These are phyloP conservation scores for Engystomops pustulosus DNA, from an alignment of 2,113 vertebrate species.

Conservation along the genomic window DNA sequence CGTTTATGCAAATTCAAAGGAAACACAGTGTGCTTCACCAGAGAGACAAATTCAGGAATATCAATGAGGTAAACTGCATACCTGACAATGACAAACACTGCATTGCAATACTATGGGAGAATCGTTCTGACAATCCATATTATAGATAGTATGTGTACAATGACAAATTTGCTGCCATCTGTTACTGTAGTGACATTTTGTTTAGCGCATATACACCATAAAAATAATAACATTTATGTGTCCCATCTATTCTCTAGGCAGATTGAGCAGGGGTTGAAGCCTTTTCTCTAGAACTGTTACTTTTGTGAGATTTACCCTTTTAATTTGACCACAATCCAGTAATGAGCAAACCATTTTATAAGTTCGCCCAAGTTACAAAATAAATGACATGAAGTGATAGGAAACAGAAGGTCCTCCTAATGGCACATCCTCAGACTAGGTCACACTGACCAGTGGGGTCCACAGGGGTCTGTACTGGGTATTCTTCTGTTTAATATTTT, in stretches of 20 bases:
- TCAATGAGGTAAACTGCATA: constrained; percentile 16
- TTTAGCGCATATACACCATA: neutral
- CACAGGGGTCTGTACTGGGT: too few species aligned
- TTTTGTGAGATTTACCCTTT: too few species aligned
- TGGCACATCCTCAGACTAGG: too few species aligned
- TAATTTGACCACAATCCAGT: too few species aligned
- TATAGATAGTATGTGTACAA: neutral
- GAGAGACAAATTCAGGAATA: constrained; percentile 24
- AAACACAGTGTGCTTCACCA: constrained; percentile 37
- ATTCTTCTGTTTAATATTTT: too few species aligned
- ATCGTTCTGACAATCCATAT: neutral
- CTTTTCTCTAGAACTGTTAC: too few species aligned
- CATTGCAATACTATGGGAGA: neutral
- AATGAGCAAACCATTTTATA: too few species aligned
- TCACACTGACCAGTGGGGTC: too few species aligned
- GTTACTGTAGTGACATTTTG: neutral
- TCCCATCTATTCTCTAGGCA: neutral
- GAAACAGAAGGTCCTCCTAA: too few species aligned
- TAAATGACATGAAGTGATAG: too few species aligned
- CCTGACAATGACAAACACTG: constrained; percentile 11
- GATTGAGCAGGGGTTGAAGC: neutral
- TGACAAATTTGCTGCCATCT: neutral
- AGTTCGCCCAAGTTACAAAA: too few species aligned
- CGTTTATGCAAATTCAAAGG: constrained; percentile 41
- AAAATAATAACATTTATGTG: neutral